These are phyloP conservation scores for Pterostichus madidus DNA, from an alignment of 2,888 invertebrate species.

Conservation along the genomic window DNA sequence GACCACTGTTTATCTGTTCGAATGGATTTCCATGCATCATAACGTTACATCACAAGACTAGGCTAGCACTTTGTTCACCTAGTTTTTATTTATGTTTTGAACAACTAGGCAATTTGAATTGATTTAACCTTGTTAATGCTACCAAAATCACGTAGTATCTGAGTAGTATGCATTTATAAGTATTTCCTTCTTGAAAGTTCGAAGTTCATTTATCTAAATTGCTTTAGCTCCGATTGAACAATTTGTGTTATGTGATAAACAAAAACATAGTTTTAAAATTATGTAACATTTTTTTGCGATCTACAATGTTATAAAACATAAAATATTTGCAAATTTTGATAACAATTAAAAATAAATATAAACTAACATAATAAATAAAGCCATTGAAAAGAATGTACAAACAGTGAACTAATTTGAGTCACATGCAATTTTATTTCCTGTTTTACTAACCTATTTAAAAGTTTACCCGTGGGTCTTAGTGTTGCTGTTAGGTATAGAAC, in stretches of 20 bases:
- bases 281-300: conserved; percentile 9
- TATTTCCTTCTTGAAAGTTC: background rate
- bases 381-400: conserved; percentile 9
- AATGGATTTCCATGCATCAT: conserved; percentile 60
- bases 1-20: conserved; percentile 21
- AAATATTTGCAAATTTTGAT: conserved; percentile 19
- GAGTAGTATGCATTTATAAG: background rate
- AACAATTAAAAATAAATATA: conserved; percentile 16
- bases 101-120: conserved; percentile 38
- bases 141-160: background rate
- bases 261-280: background rate
- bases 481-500: background rate
- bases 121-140: conserved; percentile 16
- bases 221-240: background rate
- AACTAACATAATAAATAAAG: background rate
- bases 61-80: conserved; percentile 63
- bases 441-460: conserved; percentile 19
- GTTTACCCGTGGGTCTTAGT: no score
- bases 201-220: conserved; percentile 4
- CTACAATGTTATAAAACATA: background rate
- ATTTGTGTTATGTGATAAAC: background rate
- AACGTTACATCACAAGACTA: conserved; percentile 59
- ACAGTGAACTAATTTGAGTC: conserved; percentile 15
- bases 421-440: conserved; percentile 12
- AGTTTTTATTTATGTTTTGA: conserved; percentile 59